Base-by-base conservation (phyloP, 2,888 invertebrate genomes). In the Drepanosiphum platanoidis region DNA sequence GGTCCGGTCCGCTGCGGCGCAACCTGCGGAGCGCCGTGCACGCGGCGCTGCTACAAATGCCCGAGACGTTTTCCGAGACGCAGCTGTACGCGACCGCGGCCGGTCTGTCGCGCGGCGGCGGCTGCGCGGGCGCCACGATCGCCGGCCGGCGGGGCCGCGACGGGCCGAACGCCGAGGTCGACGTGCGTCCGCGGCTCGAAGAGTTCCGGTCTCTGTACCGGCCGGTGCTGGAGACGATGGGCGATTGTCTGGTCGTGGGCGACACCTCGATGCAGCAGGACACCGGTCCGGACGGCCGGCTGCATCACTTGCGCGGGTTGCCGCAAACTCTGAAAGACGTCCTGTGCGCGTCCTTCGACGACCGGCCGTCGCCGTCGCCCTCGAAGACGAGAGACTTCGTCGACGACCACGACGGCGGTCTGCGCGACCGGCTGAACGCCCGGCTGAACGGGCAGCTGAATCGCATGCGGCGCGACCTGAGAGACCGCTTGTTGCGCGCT, bases 111-210 rank as follows among this genome's bases (percentile, higher is more conserved):
- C 99, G 99, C 90, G 92, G 93, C 86, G 98, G 98, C 82, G 99
- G 99, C 90, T 98, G 99, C 90, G n/a, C n/a, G n/a, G n/a, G n/a
- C 93, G 99, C n/a, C 88, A 99, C 98, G 98, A 94, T 93, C 36
- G 94, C 99, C 90, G 99, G 98, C 27, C 99, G 99, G 90, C 97
- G 98, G 89, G 96, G 95, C 90, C 94, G 96, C 87, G 97, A 96
- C 87, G 99, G 99, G 92, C 94, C 99, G 0, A 97, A 97, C 89
- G 90, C 91, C 86, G 97, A 97, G 0, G 91, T 92, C 89, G 96
- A 99, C 88, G 98, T 99, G 0, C 91, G 92, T 75, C 95, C 96
- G 1, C 97, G 97, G 89, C 89, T 97, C 77, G 89, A 91, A 0
- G 92, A 92, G 86, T 98, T 98, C 89, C 92, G 94, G 80, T 91